Base-by-base conservation (phyloP, 2,113 vertebrate genomes). In the Hyperopisus bebe region DNA sequence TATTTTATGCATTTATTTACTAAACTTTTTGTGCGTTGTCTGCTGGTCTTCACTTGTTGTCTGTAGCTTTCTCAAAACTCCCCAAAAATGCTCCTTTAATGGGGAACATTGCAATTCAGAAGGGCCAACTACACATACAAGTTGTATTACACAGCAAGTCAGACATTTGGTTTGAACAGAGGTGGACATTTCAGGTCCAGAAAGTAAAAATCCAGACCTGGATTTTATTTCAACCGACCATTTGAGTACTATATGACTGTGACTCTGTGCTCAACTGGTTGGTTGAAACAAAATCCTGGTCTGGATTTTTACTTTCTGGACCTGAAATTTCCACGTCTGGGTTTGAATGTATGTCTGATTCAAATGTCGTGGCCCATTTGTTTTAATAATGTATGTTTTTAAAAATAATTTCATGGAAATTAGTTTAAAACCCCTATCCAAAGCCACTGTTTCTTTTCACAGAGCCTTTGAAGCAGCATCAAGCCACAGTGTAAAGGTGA, bases 361-460 rank as follows among this genome's bases (percentile, higher is more conserved):
- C 10, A 31, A 31, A 70, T 70, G 62, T 39, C 19, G 31, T 39
- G 70, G 35, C 35, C 39, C 39, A 24, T 84, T 24, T 44, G 44
- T 47, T 84, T 46, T 10, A 84, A 42, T 47, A 7, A 84, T 24
- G 39, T 10, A 47, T 9, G 82, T 44, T 84, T 21, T 82, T 44
- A 42, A 15, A 17, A 82, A 42, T 83, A 83, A 44, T 83, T 6
- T 44, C 9, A 42, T 83, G 80, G 9, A 88, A 82, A 90, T 2
- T 46, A 3, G 27, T 87, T 89, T 77, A 84, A 86, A 44, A 86
- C 82, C 58, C 10, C 88, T 21, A 89, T 89, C 88, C 86, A 9
- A 77, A 44, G 89, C 24, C 62, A 24, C 89, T 92, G 42, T 91
- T 62, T 39, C 87, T 50, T 90, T 89, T 91, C 70, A 31, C 90